Evolutionary conservation across 1,140 invertebrate genomes (phyloP), one percentile per base, ranked within the genome.

Genomic region (Phymastichus coffea): DNA sequence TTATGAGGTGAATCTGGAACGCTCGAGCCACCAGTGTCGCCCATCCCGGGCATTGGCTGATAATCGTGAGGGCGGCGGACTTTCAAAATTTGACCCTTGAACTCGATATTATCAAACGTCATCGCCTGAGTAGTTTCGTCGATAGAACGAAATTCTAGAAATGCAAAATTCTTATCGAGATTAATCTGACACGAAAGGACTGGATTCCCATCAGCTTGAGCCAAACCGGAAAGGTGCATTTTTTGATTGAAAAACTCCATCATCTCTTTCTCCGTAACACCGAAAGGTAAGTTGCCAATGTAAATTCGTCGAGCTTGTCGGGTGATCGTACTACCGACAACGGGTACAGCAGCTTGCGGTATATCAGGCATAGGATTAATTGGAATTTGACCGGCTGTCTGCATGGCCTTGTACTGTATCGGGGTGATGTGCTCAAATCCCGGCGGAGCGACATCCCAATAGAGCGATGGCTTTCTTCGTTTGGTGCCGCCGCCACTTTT

Each of bases 221-320:
- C 94, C 65, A 99, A 83, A 37, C 95, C 96, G 70, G 95, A 95
- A 22, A 98, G 84, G 82, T 98, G 95, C 98, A 99, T 99, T 81
- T 99, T 97, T 77, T 98, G 93, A 82, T 99, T 99, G 84, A 99
- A 99, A 78, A 99, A 99, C 71, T 99, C 97, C 93, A 99, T 98
- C 88, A 99, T 99, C 77, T 97, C 95, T 76, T 98, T 94, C 82
- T 99, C 97, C 47, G 96, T 98, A n/a, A 98, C 97, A 61, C 97
- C 97, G 80, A 99, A 99, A 53, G 97, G 97, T 85, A 99, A 99
- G 82, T 99, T 99, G 57, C 97, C 98, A 37, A 99, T 96, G 79
- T 99, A 99, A 15, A 99, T 82, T 67, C 92, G 83, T 64, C 91
- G 77, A 1, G 97, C 97, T 82, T 99, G 98, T 61, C 97, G 84